Percentiles rank a stretch among this genome's conserved stretches.
Conservation (phyloP, 2,113 vertebrate species). For the Bubalus kerabau region DNA sequence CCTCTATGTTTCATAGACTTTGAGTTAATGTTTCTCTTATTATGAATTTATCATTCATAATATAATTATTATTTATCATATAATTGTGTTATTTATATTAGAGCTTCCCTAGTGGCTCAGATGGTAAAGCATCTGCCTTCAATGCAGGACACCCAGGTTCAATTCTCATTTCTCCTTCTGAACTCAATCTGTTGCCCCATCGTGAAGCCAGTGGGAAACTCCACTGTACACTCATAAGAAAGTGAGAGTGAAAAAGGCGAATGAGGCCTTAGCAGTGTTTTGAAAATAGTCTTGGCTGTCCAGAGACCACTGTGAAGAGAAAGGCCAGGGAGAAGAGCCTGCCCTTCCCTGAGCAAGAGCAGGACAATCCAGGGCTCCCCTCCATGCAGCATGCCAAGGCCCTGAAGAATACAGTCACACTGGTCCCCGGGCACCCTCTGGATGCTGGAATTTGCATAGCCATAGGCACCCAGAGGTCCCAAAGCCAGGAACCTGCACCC, state of each 20-base stretch:
- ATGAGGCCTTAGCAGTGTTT: neutral
- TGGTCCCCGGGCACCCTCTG: fast-evolving
- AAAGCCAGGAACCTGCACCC: neutral
- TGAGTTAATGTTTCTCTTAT: neutral
- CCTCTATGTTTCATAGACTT: neutral
- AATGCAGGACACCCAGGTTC: neutral
- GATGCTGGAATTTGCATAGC: neutral
- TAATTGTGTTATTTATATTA: neutral
- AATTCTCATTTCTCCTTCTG: neutral
- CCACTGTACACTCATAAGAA: fast-evolving
- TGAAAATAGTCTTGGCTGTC: neutral
- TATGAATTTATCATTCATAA: neutral
- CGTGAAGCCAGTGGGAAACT: neutral
- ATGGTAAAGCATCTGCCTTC: neutral
- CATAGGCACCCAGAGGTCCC: neutral
- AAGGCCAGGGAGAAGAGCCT: neutral
- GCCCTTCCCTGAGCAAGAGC: neutral
- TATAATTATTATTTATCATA: neutral
- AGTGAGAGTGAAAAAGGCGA: neutral
- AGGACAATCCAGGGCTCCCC: neutral
- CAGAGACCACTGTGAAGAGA: neutral
- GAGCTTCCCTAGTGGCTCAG: neutral
- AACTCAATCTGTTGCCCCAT: neutral
- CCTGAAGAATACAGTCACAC: neutral
- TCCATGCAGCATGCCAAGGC: neutral